Conservation (phyloP, 2,113 vertebrate genomes). For the Bettongia penicillata region DNA sequence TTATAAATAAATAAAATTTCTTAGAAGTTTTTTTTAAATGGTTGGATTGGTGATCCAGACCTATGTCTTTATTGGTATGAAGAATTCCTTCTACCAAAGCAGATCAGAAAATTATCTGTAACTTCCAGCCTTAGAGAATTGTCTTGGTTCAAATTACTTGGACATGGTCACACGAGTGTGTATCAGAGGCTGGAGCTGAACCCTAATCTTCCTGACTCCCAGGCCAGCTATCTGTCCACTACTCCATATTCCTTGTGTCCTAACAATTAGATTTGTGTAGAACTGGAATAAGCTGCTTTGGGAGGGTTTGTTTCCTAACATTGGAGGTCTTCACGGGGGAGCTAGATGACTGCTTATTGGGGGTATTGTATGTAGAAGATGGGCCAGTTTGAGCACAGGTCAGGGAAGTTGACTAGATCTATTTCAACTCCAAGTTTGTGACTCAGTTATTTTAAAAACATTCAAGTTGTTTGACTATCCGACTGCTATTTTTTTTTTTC, state of each 20-base stretch:
- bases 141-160: neutral
- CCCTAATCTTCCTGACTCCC: neutral
- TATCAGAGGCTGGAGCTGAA: neutral
- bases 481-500: neutral
- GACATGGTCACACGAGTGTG: neutral
- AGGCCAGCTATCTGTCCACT: neutral
- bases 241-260: neutral
- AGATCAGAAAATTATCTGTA: neutral
- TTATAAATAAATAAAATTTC: slow-evolving; percentile 49
- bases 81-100: neutral
- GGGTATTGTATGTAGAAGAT: neutral
- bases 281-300: neutral
- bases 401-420: neutral
- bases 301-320: neutral
- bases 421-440: neutral
- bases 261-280: neutral
- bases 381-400: neutral
- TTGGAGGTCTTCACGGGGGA: neutral
- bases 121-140: neutral
- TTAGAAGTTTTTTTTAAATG: neutral
- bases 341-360: neutral
- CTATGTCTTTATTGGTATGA: neutral
- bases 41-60: neutral
- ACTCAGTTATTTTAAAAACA: neutral
- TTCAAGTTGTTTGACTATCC: neutral